Conservation (phyloP, 2,113 vertebrate genomes). For the Ophiodon elongatus region DNA sequence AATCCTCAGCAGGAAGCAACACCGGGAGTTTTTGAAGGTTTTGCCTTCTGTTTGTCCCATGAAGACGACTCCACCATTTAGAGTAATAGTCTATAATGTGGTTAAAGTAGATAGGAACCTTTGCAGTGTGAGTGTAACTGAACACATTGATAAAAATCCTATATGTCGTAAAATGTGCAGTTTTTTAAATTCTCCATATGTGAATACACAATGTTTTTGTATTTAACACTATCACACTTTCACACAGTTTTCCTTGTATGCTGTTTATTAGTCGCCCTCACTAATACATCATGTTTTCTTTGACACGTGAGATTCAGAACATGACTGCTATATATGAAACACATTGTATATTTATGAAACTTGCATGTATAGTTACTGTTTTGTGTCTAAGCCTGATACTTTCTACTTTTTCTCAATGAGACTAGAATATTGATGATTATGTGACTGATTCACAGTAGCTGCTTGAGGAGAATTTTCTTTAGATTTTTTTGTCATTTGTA, state of each 20-base stretch:
- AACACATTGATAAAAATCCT: not conserved
- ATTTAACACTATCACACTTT: not conserved
- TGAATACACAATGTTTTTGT: not conserved
- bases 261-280: not conserved
- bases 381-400: not conserved
- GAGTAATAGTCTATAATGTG: not conserved
- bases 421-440: not conserved
- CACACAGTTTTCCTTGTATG: not conserved
- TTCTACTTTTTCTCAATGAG: not conserved
- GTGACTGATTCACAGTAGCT: not conserved
- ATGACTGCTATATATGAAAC: not conserved
- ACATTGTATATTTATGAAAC: not conserved
- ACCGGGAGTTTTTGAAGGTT: not conserved
- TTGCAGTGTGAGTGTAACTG: not conserved
- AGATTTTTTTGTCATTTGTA: not conserved
- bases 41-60: not conserved
- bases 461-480: not conserved
- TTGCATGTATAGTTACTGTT: not conserved
- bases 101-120: not conserved
- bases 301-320: not conserved
- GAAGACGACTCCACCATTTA: not conserved
- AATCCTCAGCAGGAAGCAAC: constrained; percentile 2
- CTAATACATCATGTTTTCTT: not conserved
- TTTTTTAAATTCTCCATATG: not conserved
- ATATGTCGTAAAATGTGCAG: not conserved